Base-by-base conservation (phyloP, 2,113 vertebrate species). In the Atherinomorus stipes region DNA sequence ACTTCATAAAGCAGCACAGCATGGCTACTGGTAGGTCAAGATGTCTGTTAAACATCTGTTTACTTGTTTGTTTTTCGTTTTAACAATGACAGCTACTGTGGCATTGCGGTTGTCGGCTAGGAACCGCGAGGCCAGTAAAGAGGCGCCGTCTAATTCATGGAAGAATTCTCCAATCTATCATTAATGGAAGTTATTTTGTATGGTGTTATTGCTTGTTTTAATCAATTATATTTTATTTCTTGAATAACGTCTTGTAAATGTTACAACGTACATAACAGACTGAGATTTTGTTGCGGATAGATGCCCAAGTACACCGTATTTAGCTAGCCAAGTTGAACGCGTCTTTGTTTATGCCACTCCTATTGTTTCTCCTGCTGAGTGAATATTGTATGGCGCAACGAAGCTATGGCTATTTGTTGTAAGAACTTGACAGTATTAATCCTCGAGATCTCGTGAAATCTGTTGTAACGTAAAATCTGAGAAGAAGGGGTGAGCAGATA, bases 1-100 rank as follows among this genome's bases (percentile, higher is more conserved):
- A 25, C 18, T n/a, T 4, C 22, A 37, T 12, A 23, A 19, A 76
- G 68, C 34, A 21, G 26, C 7, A n/a, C 71, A 86, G 1, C 64
- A 95, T 95, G 94, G 90, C 94, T 75, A 94, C 94, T 50, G 93
- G 94, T 95, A 80, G 92, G 86, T 83, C 18, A 11, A 0, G 1
- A 0, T 31, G 1, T 10, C 0, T 10, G 0, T 0, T 7, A 0
- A 4, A 1, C 37, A 0, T 34, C 1, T 12, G 0, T 4, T 2
- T 1, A 0, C 0, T 7, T 31, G 11, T 6, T 13, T 19, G 3
- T 18, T 21, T 60, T n/a, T 31, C 19, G 2, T 26, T 0, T 9
- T 2, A 1, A 1, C 8, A 3, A 9, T 49, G 13, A 21, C 71
- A 85, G 74, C 12, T 68, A 45, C 44, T 23, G 10, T 64, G 64